phyloP scores from a whole-genome alignment of 2,888 invertebrate genomes.

The Plemyria rubiginata region DNA sequence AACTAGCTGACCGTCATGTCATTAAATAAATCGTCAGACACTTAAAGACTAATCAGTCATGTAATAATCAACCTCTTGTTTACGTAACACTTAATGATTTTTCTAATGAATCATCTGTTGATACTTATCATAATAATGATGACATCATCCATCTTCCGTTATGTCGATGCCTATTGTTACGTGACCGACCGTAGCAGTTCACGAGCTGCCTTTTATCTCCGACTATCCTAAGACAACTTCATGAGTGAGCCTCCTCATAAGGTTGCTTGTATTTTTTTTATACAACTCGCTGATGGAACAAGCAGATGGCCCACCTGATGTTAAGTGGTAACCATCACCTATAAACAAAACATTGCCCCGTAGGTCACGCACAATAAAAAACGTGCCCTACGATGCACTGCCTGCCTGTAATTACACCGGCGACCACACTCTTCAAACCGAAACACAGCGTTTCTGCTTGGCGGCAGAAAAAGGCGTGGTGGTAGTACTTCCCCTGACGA shows the following conservation, averaged over 20 bases:
- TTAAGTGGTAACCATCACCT: too few species aligned
- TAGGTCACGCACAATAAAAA: too few species aligned
- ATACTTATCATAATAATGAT: slow-evolving; percentile 14
- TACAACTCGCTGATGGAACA: too few species aligned
- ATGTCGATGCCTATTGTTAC: slow-evolving; percentile 12
- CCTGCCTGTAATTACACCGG: too few species aligned
- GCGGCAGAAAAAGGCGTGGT: too few species aligned
- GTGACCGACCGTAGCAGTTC: slow-evolving; percentile 4
- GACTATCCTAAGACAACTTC: not conserved
- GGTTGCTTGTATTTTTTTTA: not conserved
- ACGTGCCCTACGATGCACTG: too few species aligned
- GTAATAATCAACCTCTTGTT: slow-evolving; percentile 11
- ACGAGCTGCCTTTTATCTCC: not conserved
- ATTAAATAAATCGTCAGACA: not conserved
- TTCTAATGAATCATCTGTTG: slow-evolving; percentile 24
- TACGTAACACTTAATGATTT: slow-evolving; percentile 4
- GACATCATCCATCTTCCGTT: slow-evolving; percentile 19
- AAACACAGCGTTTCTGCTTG: too few species aligned
- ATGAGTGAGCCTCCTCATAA: not conserved
- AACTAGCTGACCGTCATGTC: not conserved
- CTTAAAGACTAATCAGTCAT: slow-evolving; percentile 1
- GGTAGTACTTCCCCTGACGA: too few species aligned
- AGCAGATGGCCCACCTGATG: too few species aligned
- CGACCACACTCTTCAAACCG: too few species aligned
- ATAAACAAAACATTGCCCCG: too few species aligned